Evolutionary conservation across 2,797 vertebrate species (phyloP), one percentile per base, ranked within the genome.

Genomic region (Brachyrhaphis roseni): DNA sequence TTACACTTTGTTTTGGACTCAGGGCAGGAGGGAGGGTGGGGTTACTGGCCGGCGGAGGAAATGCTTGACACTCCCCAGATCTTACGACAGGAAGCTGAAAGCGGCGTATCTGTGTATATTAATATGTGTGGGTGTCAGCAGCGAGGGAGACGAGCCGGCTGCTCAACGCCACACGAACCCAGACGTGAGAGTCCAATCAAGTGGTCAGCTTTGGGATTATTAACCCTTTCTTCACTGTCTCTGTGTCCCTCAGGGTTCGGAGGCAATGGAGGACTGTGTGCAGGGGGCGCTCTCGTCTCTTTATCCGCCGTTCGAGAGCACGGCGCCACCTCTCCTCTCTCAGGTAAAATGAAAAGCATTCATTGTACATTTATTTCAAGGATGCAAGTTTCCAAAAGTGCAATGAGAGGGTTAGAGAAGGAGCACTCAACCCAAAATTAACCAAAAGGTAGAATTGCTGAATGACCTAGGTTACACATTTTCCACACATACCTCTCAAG

Each of bases 261-360:
- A 98, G 92, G 97, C 97, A 1, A 97, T 98, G 93, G 97, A 98
- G 91, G 97, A 98, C 87, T 98, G 97, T 74, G 97, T 98, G 47
- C 97, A 98, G 94, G 97, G 97, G 94, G 97, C 97, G 0, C 96
- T 98, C 2, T 97, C 97, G 0, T 97, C 97, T 7, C 95, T 98
- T 72, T 98, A 98, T 74, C 97, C 97, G 18, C 97, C 97, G 0
- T 98, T 98, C 39, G 97, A 98, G 93, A 97, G 96, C 78, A 98
- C 97, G 0, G 97, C 97, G 0, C 97, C 97, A 0, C 97, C 97
- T 2, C 95, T 98, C 57, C 95, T 98, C 80, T 97, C 97, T 74
- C 97, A 98, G 94, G 97, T 96, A 84, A 1, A 45, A 26, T 5
- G 79, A 31, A 20, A 2, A 26, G 1, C 70, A 70, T 12, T 13